Conservation (phyloP, 2,113 vertebrate genomes). For the Agapornis roseicollis region DNA sequence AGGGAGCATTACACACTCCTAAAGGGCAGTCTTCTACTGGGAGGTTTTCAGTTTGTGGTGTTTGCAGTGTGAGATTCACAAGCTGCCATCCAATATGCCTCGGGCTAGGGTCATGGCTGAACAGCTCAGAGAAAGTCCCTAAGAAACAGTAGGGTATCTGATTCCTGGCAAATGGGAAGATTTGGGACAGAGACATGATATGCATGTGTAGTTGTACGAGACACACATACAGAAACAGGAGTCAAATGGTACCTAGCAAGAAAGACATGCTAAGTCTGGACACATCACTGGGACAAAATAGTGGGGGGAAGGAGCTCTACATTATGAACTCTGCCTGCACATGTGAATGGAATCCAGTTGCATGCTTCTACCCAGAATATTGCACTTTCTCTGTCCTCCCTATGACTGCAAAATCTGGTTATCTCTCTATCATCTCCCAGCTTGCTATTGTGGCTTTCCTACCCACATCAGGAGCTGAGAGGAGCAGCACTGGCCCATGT, state of each 20-base stretch:
- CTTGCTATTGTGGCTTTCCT: not conserved
- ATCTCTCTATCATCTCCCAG: not conserved
- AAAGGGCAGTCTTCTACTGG: conserved; percentile 56
- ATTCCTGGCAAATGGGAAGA: conserved; percentile 24
- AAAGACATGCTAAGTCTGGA: not conserved
- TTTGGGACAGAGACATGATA: not conserved
- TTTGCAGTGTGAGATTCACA: conserved; percentile 32
- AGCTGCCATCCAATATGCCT: conserved; percentile 39
- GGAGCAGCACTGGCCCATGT: not conserved
- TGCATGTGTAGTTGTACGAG: not conserved
- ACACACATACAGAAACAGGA: not conserved
- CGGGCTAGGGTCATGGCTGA: not conserved
- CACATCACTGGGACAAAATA: rapidly evolving
- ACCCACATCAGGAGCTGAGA: not conserved
- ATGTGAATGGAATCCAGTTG: not conserved
- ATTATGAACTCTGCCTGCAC: not conserved
- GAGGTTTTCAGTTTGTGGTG: conserved; percentile 57
- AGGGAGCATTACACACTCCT: conserved; percentile 56
- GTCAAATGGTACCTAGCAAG: not conserved
- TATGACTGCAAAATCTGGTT: not conserved
- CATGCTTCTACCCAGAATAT: not conserved
- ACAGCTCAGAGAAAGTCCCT: conserved; percentile 24
- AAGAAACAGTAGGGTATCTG: conserved; percentile 16
- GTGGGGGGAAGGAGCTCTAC: not conserved
- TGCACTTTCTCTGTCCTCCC: not conserved